Percentiles rank a stretch among this genome's conserved stretches.
Conservation (phyloP, 2,113 vertebrate genomes). For the Diphyllodes magnificus region DNA sequence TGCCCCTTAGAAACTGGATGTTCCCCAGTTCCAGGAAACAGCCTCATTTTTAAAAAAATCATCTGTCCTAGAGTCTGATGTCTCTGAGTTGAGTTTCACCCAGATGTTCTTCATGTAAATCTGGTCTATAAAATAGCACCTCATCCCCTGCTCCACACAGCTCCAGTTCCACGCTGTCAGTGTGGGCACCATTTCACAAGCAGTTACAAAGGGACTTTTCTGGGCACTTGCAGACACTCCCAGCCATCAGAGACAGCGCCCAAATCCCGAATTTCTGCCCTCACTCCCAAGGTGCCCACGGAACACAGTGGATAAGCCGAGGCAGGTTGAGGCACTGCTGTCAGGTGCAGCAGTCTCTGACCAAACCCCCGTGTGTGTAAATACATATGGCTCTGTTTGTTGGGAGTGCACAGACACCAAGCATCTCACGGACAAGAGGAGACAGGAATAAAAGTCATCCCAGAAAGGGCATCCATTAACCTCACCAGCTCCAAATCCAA, state of each 20-base stretch:
- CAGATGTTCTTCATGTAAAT: not conserved
- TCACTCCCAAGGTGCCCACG: rapidly evolving
- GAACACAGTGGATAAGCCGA: not conserved
- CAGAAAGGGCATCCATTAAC: not conserved
- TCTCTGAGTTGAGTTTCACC: not conserved
- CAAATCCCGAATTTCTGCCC: not conserved
- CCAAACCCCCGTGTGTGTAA: not conserved
- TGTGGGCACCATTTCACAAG: not conserved
- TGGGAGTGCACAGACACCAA: not conserved
- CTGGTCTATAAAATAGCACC: conserved; percentile 34
- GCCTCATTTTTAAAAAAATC: conserved; percentile 14
- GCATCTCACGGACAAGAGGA: not conserved
- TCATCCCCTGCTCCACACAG: not conserved
- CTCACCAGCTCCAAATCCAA: not conserved
- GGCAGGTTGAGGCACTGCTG: not conserved
- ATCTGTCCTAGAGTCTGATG: not conserved
- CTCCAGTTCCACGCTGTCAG: not conserved
- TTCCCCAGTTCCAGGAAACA: conserved; percentile 3
- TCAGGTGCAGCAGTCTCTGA: not conserved
- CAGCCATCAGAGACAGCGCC: not conserved
- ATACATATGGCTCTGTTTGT: conserved; percentile 13
- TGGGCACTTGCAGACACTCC: not conserved
- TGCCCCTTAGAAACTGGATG: conserved; percentile 38
- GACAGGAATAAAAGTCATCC: not conserved
- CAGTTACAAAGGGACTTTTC: not conserved